Evolutionary conservation across 2,888 invertebrate species (phyloP).

Genomic region (Tachina grossa): DNA sequence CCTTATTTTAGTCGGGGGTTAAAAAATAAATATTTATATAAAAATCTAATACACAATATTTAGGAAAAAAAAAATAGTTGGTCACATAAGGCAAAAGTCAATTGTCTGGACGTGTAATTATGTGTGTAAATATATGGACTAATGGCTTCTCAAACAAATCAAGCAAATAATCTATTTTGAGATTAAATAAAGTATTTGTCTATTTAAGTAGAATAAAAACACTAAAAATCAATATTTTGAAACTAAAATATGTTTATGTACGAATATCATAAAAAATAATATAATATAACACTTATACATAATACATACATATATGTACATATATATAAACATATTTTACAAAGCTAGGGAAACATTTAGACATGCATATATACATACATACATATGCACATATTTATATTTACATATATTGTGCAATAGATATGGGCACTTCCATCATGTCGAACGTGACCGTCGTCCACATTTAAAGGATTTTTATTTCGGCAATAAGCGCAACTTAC

Average conservation of each 20-base stretch:
- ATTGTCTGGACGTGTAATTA: background rate
- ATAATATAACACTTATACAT: too few species aligned
- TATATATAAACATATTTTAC: background rate
- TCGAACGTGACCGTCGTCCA: too few species aligned
- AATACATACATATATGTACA: too few species aligned
- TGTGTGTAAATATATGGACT: background rate
- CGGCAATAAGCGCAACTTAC: too few species aligned
- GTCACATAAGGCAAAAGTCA: conserved; percentile 26
- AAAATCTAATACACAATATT: background rate
- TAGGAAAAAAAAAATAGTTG: background rate
- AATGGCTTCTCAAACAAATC: conserved; percentile 20
- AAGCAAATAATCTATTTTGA: background rate
- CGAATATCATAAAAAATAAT: too few species aligned
- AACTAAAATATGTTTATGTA: background rate
- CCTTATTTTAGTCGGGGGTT: too few species aligned
- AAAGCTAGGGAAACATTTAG: background rate
- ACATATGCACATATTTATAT: too few species aligned
- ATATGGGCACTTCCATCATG: too few species aligned
- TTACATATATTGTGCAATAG: too few species aligned
- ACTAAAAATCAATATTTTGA: conserved; percentile 5
- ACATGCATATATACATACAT: too few species aligned
- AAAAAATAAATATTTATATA: background rate
- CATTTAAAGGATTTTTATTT: too few species aligned
- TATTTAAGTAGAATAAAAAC: background rate
- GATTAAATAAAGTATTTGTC: background rate